Percentiles rank a stretch among this genome's conserved stretches.
Conservation (phyloP, 2,888 invertebrate genomes). For the Xanthia togata region DNA sequence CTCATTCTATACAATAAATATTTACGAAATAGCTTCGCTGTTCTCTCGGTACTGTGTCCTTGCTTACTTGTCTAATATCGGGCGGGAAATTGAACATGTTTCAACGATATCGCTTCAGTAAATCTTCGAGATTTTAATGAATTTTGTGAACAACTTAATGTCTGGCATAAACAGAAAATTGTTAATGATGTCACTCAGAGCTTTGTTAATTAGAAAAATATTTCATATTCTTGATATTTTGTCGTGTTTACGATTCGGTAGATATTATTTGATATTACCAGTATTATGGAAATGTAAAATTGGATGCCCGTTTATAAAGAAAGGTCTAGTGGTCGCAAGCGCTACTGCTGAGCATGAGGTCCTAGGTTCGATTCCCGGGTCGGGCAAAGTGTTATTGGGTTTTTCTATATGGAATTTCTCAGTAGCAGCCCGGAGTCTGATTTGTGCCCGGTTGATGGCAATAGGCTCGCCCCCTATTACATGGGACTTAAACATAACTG, state of each 20-base stretch:
- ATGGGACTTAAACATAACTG: too few relatives aligned
- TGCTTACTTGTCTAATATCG: slow-evolving; percentile 41
- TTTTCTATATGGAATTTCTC: too few relatives aligned
- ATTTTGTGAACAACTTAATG: slow-evolving; percentile 64
- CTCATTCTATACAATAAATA: neutral
- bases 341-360: too few relatives aligned
- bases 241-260: neutral
- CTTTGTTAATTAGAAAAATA: slow-evolving; percentile 49
- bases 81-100: slow-evolving; percentile 68
- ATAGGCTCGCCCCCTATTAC: too few relatives aligned
- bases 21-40: slow-evolving; percentile 22
- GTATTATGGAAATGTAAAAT: neutral
- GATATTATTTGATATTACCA: neutral
- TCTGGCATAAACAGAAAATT: slow-evolving; percentile 61
- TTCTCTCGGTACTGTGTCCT: slow-evolving; percentile 22
- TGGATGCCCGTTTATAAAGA: neutral
- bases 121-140: slow-evolving; percentile 70
- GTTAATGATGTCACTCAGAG: slow-evolving; percentile 55
- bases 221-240: slow-evolving; percentile 1
- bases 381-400: too few relatives aligned
- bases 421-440: too few relatives aligned
- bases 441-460: too few relatives aligned
- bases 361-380: too few relatives aligned
- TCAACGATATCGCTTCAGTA: slow-evolving; percentile 62
- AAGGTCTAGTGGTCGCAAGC: too few relatives aligned